Conservation (phyloP, 2,113 vertebrate species). For the Numenius arquata region DNA sequence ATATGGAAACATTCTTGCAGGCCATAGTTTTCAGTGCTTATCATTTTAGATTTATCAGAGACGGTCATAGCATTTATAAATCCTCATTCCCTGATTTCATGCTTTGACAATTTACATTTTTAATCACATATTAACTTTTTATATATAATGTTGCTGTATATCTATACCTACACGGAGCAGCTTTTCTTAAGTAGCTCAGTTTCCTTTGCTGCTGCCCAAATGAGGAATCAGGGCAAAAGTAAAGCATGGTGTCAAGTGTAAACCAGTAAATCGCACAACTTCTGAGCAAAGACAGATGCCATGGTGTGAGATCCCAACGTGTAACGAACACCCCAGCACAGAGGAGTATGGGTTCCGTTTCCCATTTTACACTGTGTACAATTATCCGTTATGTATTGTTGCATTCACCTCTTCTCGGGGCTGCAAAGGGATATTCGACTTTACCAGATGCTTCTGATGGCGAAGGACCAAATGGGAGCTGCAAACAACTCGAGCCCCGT, state of each 20-base stretch:
- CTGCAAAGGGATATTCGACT: neutral
- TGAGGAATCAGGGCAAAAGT: neutral
- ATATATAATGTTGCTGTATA: neutral
- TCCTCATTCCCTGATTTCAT: neutral
- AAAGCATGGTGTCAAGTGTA: neutral
- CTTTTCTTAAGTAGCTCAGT: neutral
- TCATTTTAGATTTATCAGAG: neutral
- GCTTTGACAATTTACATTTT: neutral
- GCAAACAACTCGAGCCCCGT: neutral
- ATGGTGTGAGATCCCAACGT: neutral
- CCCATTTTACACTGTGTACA: neutral
- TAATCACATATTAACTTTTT: neutral
- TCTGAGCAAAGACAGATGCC: neutral
- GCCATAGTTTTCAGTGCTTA: neutral
- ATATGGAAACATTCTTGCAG: no score
- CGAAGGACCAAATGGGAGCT: neutral
- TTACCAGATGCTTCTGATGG: neutral
- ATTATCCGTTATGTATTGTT: neutral
- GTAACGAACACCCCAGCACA: neutral
- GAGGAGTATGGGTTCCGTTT: neutral
- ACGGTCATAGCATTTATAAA: neutral
- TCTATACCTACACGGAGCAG: neutral
- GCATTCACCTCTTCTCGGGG: neutral
- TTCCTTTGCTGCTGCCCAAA: neutral
- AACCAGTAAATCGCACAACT: neutral